phyloP scores from a whole-genome alignment of 2,113 vertebrate genomes.

The Leucopternis melanops region DNA sequence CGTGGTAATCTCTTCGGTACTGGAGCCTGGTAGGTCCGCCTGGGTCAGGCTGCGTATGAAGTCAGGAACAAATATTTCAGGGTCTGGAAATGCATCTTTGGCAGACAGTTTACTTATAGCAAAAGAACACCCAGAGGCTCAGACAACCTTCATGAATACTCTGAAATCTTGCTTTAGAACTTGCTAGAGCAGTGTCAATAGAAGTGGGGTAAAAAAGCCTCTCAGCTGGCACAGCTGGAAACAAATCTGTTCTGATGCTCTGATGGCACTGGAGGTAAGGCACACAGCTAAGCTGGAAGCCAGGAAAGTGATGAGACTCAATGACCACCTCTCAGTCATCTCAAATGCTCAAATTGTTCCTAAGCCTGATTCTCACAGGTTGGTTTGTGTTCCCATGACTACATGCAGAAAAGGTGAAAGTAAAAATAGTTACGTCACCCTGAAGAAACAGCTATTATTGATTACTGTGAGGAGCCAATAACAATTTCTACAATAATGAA shows the following conservation, averaged over 20 bases:
- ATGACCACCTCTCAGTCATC: not conserved
- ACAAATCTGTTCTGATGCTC: not conserved
- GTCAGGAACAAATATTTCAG: not conserved
- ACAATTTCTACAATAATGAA: not conserved
- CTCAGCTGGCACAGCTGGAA: not conserved
- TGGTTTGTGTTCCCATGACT: conserved; percentile 56
- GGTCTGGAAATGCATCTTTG: not conserved
- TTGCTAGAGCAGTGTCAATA: not conserved
- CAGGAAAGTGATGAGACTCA: not conserved
- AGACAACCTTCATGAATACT: not conserved
- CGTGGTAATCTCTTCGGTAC: not conserved
- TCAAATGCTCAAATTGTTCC: not conserved
- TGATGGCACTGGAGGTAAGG: not conserved
- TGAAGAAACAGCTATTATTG: conserved; percentile 39
- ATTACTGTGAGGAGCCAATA: not conserved
- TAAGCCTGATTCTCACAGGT: not conserved
- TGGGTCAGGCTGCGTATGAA: not conserved
- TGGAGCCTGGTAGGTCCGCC: not conserved
- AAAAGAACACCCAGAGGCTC: not conserved
- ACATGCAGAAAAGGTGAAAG: conserved; percentile 45
- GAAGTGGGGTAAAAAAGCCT: not conserved
- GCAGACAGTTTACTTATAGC: not conserved
- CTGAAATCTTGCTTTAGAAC: not conserved
- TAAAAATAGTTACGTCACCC: conserved; percentile 28
- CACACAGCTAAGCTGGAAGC: not conserved